A percentile compares a stretch with the other conserved stretches of the same genome.
Conservation (phyloP, 2,888 invertebrate species). For the Cenopis cana region DNA sequence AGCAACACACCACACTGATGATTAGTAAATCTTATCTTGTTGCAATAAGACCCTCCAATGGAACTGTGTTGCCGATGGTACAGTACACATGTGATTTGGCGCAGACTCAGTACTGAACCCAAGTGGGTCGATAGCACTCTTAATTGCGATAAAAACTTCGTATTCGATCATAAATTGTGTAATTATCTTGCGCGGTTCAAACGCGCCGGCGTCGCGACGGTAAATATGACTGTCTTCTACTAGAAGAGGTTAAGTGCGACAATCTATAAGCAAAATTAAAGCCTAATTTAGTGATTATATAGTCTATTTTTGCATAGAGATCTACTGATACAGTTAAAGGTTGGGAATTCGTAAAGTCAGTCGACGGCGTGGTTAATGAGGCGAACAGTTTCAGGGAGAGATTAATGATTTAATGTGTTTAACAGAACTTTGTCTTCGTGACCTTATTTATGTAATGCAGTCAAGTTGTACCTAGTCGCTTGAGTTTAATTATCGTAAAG, state of each 20-base stretch:
- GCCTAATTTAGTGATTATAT: neutral
- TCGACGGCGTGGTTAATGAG: conserved; percentile 55
- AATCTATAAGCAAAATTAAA: conserved; percentile 9
- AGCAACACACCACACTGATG: conserved; percentile 31
- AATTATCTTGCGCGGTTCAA: conserved; percentile 74
- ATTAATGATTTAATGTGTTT: conserved; percentile 42
- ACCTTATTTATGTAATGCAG: conserved; percentile 22
- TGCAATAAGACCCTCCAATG: too few relatives aligned
- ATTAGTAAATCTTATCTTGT: too few relatives aligned
- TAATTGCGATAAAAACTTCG: conserved; percentile 74
- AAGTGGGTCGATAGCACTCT: conserved; percentile 64
- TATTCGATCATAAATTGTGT: conserved; percentile 71
- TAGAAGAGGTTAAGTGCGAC: conserved; percentile 19
- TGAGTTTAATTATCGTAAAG: neutral
- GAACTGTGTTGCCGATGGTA: too few relatives aligned
- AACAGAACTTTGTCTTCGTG: conserved; percentile 30
- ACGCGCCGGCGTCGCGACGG: conserved; percentile 57
- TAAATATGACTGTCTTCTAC: conserved; percentile 48
- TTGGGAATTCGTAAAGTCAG: conserved; percentile 51
- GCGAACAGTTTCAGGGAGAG: conserved; percentile 51
- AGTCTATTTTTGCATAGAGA: neutral
- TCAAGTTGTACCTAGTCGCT: neutral
- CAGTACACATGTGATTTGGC: conserved; percentile 64
- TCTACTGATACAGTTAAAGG: neutral
- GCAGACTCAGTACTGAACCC: conserved; percentile 43